Percentiles rank a stretch among this genome's conserved stretches.
These are phyloP conservation scores for Tylochromis polylepis DNA, from an alignment of 2,113 vertebrate species.

Conservation along the genomic window DNA sequence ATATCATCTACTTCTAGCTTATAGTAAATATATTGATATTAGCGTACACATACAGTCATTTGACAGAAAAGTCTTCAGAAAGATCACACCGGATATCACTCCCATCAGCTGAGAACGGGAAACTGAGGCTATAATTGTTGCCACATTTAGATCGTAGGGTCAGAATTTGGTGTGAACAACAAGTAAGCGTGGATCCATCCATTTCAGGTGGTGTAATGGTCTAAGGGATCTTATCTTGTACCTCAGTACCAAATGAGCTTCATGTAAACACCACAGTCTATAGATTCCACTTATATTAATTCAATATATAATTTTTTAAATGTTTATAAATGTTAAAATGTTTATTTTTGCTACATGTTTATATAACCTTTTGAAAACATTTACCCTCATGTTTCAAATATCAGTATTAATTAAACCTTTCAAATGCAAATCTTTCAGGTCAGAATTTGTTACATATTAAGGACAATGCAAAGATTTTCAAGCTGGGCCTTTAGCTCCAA, in stretches of 20 bases:
- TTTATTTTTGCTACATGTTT: too few relatives aligned
- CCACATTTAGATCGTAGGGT: neutral
- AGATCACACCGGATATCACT: neutral
- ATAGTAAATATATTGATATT: neutral
- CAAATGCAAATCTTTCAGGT: neutral
- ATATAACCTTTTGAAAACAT: too few relatives aligned
- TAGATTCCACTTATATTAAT: too few relatives aligned
- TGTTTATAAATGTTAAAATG: neutral
- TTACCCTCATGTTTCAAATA: too few relatives aligned
- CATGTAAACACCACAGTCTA: neutral
- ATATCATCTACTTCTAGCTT: neutral
- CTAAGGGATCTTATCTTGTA: neutral
- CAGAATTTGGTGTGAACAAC: neutral
- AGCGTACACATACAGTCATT: neutral
- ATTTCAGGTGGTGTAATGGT: neutral
- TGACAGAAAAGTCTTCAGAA: neutral
- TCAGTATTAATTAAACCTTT: neutral
- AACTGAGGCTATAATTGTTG: neutral
- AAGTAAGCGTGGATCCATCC: neutral
- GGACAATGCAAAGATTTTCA: neutral
- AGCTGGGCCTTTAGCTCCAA: neutral
- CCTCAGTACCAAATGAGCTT: neutral
- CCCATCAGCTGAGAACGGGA: neutral
- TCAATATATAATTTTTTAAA: neutral
- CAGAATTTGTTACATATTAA: neutral